These are phyloP conservation scores for Coenonympha arcania DNA, from an alignment of 2,888 invertebrate genomes.

Conservation along the genomic window DNA sequence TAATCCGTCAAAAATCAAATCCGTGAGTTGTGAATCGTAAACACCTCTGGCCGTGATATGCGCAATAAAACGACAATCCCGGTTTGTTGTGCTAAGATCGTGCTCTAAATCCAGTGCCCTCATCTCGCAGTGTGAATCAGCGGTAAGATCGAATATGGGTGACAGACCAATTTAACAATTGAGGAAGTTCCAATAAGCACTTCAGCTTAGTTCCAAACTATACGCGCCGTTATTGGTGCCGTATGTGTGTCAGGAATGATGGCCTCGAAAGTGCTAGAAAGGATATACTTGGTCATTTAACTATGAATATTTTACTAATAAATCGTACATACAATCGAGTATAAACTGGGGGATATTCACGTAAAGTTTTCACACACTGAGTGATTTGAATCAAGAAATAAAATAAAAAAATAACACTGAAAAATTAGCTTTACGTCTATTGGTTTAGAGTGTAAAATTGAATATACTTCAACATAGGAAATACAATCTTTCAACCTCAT, in stretches of 20 bases:
- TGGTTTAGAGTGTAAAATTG: no score
- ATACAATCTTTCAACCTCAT: no score
- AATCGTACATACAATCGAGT: no score
- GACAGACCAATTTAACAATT: constrained; percentile 62
- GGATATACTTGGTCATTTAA: neutral
- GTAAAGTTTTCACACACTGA: no score
- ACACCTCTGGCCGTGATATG: neutral
- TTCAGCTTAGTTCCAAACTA: constrained; percentile 46
- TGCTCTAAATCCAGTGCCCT: constrained; percentile 42
- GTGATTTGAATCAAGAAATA: no score
- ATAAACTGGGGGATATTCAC: no score
- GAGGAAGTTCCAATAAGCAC: constrained; percentile 61
- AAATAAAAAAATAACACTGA: no score
- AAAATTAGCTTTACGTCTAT: no score
- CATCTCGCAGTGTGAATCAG: constrained; percentile 40
- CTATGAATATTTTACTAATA: no score
- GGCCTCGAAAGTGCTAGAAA: constrained; percentile 9
- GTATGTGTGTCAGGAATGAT: constrained; percentile 23
- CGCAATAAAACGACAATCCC: neutral
- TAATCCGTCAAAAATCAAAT: no score
- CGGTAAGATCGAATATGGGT: constrained; percentile 50
- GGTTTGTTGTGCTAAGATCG: constrained; percentile 18
- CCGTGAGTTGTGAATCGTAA: neutral
- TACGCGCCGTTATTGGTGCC: constrained; percentile 26
- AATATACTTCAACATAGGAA: no score